Conservation (phyloP, 2,797 vertebrate genomes). For the Streptopelia turtur region DNA sequence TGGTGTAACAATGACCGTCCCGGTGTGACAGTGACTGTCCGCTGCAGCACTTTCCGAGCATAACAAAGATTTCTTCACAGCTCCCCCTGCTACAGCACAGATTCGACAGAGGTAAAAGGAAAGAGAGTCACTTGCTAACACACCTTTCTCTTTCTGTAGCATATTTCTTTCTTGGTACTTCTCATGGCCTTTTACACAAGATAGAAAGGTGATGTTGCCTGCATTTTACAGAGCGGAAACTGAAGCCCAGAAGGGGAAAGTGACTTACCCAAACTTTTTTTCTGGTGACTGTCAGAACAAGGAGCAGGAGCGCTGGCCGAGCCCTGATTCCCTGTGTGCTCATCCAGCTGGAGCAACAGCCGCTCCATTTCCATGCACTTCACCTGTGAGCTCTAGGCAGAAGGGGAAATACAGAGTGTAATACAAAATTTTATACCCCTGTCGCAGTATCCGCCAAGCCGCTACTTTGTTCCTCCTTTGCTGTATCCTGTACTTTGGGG, state of each 20-base stretch:
- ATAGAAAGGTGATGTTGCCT: not conserved
- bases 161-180: not conserved
- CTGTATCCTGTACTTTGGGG: not conserved
- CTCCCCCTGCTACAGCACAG: not conserved
- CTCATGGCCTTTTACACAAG: not conserved
- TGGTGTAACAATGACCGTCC: conserved; percentile 50
- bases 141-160: not conserved
- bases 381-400: not conserved
- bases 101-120: not conserved
- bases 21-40: conserved; percentile 48
- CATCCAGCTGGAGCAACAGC: not conserved
- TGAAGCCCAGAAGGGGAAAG: not conserved
- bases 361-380: not conserved
- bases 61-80: conserved; percentile 73
- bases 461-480: not conserved
- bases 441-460: not conserved
- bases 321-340: not conserved
- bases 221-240: not conserved
- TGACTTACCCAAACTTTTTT: not conserved
- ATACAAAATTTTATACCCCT: not conserved
- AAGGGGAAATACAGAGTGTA: not conserved
- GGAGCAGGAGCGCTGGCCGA: not conserved
- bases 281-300: not conserved
- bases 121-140: not conserved
- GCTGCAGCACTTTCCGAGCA: conserved; percentile 64